Percentiles rank a stretch among this genome's conserved stretches.
phyloP scores from a whole-genome alignment of 2,797 vertebrate genomes.

The Thripadectes ignobilis region DNA sequence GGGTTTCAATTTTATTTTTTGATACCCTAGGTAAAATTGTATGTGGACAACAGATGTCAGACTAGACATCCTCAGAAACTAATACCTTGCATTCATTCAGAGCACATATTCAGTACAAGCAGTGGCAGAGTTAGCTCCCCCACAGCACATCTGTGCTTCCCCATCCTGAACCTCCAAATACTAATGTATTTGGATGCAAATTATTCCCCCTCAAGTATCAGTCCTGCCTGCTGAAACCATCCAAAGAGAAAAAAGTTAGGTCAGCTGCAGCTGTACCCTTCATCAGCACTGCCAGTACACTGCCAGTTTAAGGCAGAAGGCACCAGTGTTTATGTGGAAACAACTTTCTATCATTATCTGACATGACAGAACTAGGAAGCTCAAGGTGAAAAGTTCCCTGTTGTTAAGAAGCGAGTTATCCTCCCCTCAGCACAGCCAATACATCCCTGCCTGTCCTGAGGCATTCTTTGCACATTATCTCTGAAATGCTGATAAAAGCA shows the following conservation, averaged over 20 bases:
- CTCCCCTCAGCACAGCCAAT: neutral
- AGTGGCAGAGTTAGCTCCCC: neutral
- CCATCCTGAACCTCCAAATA: neutral
- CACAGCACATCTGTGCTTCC: neutral
- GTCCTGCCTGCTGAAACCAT: neutral
- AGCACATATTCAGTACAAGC: neutral
- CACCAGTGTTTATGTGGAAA: neutral
- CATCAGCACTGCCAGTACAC: neutral
- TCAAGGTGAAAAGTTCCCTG: neutral
- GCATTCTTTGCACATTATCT: neutral
- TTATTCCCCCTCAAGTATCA: neutral
- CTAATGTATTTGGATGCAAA: neutral
- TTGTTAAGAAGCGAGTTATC: neutral
- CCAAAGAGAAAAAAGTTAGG: neutral
- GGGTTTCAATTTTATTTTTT: neutral
- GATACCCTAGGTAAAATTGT: neutral
- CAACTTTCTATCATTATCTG: neutral
- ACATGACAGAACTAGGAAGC: neutral
- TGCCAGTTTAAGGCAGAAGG: neutral
- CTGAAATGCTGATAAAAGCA: neutral
- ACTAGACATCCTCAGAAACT: neutral
- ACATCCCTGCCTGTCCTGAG: neutral
- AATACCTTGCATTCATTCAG: neutral
- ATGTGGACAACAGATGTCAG: neutral
- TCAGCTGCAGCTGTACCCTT: neutral